phyloP scores from a whole-genome alignment of 2,113 vertebrate genomes.

The Natator depressus region DNA sequence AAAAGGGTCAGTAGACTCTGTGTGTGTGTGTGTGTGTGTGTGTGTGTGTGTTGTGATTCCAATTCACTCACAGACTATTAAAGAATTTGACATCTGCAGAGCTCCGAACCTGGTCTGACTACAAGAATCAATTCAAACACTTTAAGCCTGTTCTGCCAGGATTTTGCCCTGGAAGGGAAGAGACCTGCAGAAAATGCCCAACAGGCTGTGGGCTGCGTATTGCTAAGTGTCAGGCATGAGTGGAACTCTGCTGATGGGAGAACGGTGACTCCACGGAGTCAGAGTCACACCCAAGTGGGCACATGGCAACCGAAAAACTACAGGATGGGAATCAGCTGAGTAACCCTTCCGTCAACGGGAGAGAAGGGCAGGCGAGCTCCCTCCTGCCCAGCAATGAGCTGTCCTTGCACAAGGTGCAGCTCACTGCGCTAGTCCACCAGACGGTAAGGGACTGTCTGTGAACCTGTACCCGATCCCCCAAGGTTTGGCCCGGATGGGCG shows the following conservation, averaged over 20 bases:
- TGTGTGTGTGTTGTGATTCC: no score
- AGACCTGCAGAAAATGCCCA: fast-evolving
- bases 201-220: not conserved
- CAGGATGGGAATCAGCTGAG: not conserved
- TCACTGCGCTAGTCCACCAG: not conserved
- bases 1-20: not conserved
- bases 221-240: not conserved
- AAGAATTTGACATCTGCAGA: not conserved
- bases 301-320: not conserved
- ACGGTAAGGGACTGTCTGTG: not conserved
- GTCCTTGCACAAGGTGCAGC: not conserved
- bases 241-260: not conserved
- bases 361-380: not conserved
- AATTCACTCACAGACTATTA: fast-evolving
- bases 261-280: not conserved
- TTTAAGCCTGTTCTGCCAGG: not conserved
- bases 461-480: not conserved
- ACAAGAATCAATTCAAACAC: not conserved
- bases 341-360: not conserved
- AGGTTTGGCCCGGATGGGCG: no score
- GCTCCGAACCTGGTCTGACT: not conserved
- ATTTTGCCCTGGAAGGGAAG: not conserved
- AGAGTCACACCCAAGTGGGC: not conserved
- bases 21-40: no score
- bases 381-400: not conserved